These are phyloP conservation scores for Lagorchestes hirsutus DNA, from an alignment of 2,797 vertebrate genomes.

Conservation along the genomic window DNA sequence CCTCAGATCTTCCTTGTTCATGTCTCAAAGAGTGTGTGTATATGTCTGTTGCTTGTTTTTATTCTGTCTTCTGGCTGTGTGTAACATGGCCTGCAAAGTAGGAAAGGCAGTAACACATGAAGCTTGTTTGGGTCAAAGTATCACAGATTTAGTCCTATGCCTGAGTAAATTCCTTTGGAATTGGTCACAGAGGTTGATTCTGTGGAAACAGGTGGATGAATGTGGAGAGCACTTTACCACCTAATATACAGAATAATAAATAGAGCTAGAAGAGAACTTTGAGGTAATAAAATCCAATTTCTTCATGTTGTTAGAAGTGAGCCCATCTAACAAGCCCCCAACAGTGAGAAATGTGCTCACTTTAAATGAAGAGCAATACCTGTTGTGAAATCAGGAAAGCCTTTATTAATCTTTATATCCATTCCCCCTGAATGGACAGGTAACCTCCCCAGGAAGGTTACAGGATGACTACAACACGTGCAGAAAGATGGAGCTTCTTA, in stretches of 20 bases:
- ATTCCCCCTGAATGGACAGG: too few species aligned
- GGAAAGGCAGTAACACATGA: not conserved
- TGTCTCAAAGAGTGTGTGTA: conserved; percentile 29
- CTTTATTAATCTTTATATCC: too few species aligned
- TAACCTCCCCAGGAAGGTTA: too few species aligned
- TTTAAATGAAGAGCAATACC: too few species aligned
- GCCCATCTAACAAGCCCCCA: too few species aligned
- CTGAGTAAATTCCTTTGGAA: conserved; percentile 31
- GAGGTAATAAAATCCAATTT: not conserved
- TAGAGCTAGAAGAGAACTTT: not conserved
- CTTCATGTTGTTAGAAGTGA: not conserved
- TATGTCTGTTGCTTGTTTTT: conserved; percentile 23
- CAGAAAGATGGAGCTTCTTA: too few species aligned
- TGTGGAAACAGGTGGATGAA: not conserved
- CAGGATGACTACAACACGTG: too few species aligned
- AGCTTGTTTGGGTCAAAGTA: conserved; percentile 20
- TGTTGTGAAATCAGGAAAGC: too few species aligned
- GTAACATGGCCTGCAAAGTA: conserved; percentile 11
- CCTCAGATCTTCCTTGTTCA: conserved; percentile 34
- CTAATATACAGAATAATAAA: not conserved
- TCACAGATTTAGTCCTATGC: not conserved
- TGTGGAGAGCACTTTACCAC: not conserved
- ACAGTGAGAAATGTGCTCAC: too few species aligned
- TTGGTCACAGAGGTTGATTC: not conserved
- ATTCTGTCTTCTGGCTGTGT: not conserved